These are phyloP conservation scores for Nephrotoma appendiculata DNA, from an alignment of 2,888 invertebrate species.

Conservation along the genomic window DNA sequence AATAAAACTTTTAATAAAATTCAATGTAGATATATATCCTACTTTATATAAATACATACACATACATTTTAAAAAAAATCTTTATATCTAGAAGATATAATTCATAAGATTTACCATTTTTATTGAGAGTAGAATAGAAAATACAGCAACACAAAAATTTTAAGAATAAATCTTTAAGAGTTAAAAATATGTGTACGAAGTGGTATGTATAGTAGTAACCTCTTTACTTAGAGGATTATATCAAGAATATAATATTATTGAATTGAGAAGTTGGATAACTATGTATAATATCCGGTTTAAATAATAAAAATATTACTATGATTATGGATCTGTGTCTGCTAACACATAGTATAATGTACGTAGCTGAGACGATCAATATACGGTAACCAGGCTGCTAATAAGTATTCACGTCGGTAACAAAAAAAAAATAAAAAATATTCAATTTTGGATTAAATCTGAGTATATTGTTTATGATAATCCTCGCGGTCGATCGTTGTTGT, in stretches of 20 bases:
- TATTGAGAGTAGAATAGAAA: not conserved
- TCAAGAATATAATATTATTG: not conserved
- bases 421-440: not conserved
- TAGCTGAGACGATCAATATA: not conserved
- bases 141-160: not conserved
- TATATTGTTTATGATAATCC: not conserved
- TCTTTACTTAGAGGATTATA: not conserved
- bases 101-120: not conserved
- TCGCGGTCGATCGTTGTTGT: not conserved
- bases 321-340: not conserved
- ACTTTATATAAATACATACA: not conserved
- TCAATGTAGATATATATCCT: not conserved
- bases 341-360: not conserved
- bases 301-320: not conserved
- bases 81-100: not conserved
- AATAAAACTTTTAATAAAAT: not conserved
- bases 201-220: not conserved
- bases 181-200: not conserved
- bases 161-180: not conserved
- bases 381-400: not conserved
- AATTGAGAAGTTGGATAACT: not conserved
- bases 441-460: not conserved
- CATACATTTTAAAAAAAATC: not conserved
- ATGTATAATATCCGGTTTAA: not conserved
- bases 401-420: not conserved